A percentile compares a stretch with the other conserved stretches of the same genome.
Evolutionary conservation across 2,113 vertebrate genomes (phyloP).

Genomic region (Turdus rufiventris): DNA sequence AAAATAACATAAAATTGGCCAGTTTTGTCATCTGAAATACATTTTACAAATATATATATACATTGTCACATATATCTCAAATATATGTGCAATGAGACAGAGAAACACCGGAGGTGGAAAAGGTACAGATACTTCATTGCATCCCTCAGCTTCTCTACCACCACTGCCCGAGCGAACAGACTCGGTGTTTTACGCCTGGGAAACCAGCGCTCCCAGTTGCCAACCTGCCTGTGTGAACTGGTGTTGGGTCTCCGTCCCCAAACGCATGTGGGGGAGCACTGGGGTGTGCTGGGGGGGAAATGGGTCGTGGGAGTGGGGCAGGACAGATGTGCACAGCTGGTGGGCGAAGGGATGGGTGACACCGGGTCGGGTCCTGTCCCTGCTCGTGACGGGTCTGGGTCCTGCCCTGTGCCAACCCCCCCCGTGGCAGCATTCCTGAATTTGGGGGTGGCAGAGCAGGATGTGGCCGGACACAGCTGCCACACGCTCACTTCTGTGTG

Average conservation of each 20-base stretch:
- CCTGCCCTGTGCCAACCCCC: not conserved
- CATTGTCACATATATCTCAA: slow-evolving; percentile 64
- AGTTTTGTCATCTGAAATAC: slow-evolving; percentile 73
- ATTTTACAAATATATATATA: slow-evolving; percentile 70
- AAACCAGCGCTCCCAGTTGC: slow-evolving; percentile 28
- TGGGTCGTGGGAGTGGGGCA: not conserved
- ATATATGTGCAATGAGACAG: slow-evolving; percentile 59
- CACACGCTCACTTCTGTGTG: not conserved
- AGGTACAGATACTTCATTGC: slow-evolving; percentile 28
- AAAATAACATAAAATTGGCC: slow-evolving; percentile 76
- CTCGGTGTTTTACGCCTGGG: not conserved
- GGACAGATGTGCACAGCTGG: slow-evolving; percentile 18
- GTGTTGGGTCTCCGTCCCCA: not conserved
- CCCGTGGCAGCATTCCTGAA: slow-evolving; percentile 14
- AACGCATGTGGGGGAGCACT: not conserved
- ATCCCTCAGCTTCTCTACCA: slow-evolving; percentile 17
- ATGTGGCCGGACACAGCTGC: not conserved
- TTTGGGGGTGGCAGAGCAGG: not conserved
- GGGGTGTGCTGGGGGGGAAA: not conserved
- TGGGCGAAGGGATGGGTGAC: not conserved
- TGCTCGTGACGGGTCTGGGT: rapidly evolving
- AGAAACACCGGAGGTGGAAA: slow-evolving; percentile 50
- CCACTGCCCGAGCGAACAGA: not conserved
- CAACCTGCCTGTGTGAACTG: not conserved
- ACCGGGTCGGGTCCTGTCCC: not conserved